Evolutionary conservation across 2,888 invertebrate species (phyloP).

Genomic region (Amorpha juglandis): DNA sequence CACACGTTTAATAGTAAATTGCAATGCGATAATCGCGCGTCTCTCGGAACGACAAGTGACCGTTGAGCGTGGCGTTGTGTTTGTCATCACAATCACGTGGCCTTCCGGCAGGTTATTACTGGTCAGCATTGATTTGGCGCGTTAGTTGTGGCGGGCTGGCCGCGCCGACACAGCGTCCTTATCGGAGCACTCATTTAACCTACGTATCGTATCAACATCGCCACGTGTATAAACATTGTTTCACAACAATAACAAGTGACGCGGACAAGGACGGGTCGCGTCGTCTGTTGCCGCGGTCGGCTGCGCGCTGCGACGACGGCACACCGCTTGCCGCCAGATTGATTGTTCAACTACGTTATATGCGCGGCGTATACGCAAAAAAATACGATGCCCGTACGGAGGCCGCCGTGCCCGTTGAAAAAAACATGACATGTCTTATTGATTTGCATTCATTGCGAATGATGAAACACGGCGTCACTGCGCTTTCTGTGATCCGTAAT

Average conservation of each 20-base stretch:
- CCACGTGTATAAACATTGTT: conserved; percentile 83
- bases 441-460: conserved; percentile 38
- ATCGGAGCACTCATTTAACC: conserved; percentile 67
- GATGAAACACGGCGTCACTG: conserved; percentile 53
- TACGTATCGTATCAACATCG: conserved; percentile 70
- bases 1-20: conserved; percentile 12
- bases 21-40: conserved; percentile 23
- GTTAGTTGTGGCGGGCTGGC: conserved; percentile 74
- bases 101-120: conserved; percentile 72
- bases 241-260: conserved; percentile 80
- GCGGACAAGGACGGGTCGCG: conserved; percentile 70
- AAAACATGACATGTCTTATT: conserved; percentile 46
- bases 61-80: conserved; percentile 59
- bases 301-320: conserved; percentile 40
- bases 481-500: not conserved
- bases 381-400: conserved; percentile 45
- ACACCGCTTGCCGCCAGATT: conserved; percentile 51
- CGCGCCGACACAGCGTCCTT: conserved; percentile 72
- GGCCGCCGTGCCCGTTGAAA: conserved; percentile 46
- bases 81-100: conserved; percentile 81
- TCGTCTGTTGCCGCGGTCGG: conserved; percentile 58
- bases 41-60: conserved; percentile 56
- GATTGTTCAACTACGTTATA: conserved; percentile 51
- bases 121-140: conserved; percentile 67
- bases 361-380: conserved; percentile 46